Conservation (phyloP, 2,888 invertebrate species). For the Rhingia rostrata region DNA sequence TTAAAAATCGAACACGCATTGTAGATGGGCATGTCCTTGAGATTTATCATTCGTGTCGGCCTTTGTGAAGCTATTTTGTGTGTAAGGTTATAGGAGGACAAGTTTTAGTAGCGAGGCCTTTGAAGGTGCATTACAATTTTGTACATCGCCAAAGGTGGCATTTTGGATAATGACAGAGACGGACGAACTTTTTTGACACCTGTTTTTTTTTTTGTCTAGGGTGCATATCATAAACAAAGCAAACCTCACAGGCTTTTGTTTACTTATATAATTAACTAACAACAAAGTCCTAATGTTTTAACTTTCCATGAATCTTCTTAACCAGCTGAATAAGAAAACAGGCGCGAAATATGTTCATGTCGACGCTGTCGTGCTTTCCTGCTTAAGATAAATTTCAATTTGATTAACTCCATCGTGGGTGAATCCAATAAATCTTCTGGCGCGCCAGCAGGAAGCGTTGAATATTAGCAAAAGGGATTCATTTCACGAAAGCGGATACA, state of each 20-base stretch:
- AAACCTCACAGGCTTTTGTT: too few species aligned
- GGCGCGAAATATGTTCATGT: conserved; percentile 21
- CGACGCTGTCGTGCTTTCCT: conserved; percentile 15
- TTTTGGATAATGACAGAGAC: background rate
- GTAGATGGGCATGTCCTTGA: conserved; percentile 9
- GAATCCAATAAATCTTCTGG: conserved; percentile 65
- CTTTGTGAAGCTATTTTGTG: background rate
- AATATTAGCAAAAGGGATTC: conserved; percentile 48
- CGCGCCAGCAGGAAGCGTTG: conserved; percentile 34
- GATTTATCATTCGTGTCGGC: background rate
- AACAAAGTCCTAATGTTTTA: too few species aligned
- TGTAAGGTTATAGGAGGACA: background rate
- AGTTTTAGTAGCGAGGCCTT: background rate
- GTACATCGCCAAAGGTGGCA: background rate
- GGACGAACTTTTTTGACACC: too few species aligned
- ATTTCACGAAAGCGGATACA: conserved; percentile 45
- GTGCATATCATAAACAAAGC: too few species aligned
- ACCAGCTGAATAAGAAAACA: background rate
- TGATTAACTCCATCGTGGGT: conserved; percentile 67
- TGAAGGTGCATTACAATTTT: background rate
- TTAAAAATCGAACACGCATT: conserved; percentile 14
- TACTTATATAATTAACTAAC: too few species aligned
- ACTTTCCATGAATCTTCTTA: background rate
- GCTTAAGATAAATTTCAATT: conserved; percentile 33
- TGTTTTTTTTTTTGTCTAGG: too few species aligned